These are phyloP conservation scores for Drosophila paramelanica DNA, from an alignment of 2,888 invertebrate genomes.

Conservation along the genomic window DNA sequence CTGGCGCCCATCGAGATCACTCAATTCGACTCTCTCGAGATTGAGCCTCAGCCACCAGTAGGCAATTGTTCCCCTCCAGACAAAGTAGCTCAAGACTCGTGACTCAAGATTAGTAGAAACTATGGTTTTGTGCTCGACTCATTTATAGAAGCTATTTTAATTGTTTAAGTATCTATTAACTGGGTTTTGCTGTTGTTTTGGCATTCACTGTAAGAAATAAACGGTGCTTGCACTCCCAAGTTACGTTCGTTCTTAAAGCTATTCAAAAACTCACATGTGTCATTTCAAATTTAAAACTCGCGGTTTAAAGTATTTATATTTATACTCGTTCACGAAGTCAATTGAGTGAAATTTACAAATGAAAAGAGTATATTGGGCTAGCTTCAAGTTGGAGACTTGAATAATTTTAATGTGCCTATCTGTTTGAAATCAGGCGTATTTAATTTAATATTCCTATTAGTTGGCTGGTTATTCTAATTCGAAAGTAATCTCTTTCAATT, in stretches of 20 bases:
- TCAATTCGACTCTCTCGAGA: conserved; percentile 38
- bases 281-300: background rate
- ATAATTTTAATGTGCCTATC: too few relatives aligned
- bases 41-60: conserved; percentile 18
- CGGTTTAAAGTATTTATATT: background rate
- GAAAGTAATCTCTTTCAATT: too few relatives aligned
- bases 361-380: too few relatives aligned
- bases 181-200: conserved; percentile 11
- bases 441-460: background rate
- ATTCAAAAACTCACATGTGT: too few relatives aligned
- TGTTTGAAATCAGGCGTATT: too few relatives aligned
- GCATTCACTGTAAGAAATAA: background rate
- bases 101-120: conserved; percentile 28
- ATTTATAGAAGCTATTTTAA: conserved; percentile 25
- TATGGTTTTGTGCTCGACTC: background rate
- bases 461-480: too few relatives aligned
- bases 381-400: too few relatives aligned
- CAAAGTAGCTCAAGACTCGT: conserved; percentile 60
- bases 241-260: conserved; percentile 1
- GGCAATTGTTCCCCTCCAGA: conserved; percentile 31
- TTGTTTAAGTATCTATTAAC: conserved; percentile 13
- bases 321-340: background rate
- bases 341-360: too few relatives aligned
- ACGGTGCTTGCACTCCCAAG: conserved; percentile 3
- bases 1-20: conserved; percentile 43